Evolutionary conservation across 2,888 invertebrate species (phyloP), one percentile per base, ranked within the genome.

Genomic region (Pediacus dermestoides): DNA sequence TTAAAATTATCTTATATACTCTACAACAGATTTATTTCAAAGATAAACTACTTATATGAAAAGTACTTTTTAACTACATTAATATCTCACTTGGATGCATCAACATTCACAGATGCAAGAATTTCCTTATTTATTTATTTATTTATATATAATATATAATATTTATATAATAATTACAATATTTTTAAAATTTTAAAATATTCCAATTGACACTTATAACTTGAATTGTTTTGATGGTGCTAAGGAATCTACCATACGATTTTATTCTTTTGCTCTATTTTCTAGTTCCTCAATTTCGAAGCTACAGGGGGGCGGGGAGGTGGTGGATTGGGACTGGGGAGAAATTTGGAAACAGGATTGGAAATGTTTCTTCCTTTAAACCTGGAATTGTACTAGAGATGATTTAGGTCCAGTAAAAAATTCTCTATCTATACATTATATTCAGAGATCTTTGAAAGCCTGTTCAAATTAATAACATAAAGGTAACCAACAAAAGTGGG

Each of bases 11-110:
- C 50, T 13, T 28, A 57, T 58, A 58, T 45, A 46, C 43, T 52
- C 52, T 50, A 57, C 60, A 60, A 61, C 53, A 55, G 58, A 50
- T 55, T 55, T 51, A 50, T 58, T 60, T 56, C 56, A 47, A 57
- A 60, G 60, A 60, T 50, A 52, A 40, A 44, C 55, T 55, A 57
- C 50, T 53, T 57, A 60, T 52, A 60, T 61, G 57, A 63, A 65
- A 66, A 64, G 63, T 64, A 64, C 63, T 62, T 23, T 23, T 23
- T 4, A 28, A 68, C 66, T 71, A 71, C 71, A 70, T 64, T 28
- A 28, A 71, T 71, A 74, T 75, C 74, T 75, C 75, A 75, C 74
- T 75, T 72, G 67, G 63, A 67, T 66, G 70, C 70, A 52, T 53
- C 55, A 66, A 67, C 67, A 63, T 64, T 56, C 59, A 52, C 61